Conservation (phyloP, 2,797 vertebrate genomes). For the Leuciscus waleckii region DNA sequence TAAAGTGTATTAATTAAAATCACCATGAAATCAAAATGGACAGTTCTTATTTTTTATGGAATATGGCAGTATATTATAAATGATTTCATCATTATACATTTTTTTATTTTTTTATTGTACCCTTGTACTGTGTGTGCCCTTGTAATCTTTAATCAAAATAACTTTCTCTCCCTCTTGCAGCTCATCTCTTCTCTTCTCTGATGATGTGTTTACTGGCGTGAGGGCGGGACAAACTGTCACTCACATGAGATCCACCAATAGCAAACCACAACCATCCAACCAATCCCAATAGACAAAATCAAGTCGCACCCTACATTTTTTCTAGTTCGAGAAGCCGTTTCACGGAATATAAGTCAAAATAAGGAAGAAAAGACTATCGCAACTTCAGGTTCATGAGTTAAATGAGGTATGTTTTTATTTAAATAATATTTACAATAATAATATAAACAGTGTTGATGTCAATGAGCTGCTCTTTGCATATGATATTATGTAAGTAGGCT, state of each 20-base stretch:
- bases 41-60: neutral
- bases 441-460: neutral
- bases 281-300: neutral
- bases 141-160: too few relatives aligned
- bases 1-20: neutral
- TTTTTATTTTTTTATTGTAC: too few relatives aligned
- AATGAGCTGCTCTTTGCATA: neutral
- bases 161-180: too few relatives aligned
- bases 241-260: neutral
- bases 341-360: neutral
- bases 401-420: neutral
- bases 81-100: too few relatives aligned
- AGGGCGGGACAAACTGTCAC: neutral
- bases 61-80: too few relatives aligned
- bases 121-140: too few relatives aligned
- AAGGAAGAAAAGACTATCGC: neutral
- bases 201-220: neutral
- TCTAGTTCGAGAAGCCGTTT: neutral
- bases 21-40: neutral
- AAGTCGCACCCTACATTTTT: neutral
- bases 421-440: too few relatives aligned
- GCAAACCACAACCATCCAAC: neutral
- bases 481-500: slow-evolving; percentile 6
- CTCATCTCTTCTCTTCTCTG: neutral
- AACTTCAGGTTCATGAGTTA: neutral